Evolutionary conservation across 2,113 vertebrate species (phyloP).

Genomic region (Cheirogaleus medius): DNA sequence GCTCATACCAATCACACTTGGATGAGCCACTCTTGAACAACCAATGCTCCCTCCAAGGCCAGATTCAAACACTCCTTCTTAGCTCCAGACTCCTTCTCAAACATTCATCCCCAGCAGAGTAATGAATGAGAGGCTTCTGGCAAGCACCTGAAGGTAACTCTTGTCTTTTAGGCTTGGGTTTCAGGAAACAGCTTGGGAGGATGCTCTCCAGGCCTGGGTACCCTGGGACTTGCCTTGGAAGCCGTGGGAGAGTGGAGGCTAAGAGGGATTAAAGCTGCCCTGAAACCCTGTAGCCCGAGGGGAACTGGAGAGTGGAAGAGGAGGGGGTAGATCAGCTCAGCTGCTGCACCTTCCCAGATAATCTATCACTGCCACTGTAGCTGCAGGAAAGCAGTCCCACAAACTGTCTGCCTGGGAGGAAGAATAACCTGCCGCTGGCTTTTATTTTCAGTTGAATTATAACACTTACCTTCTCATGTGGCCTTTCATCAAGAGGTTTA

Average conservation of each 20-base stretch:
- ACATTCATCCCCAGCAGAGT: neutral
- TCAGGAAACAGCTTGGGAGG: conserved; percentile 80
- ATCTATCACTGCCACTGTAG: conserved; percentile 83
- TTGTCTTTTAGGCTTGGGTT: conserved; percentile 73
- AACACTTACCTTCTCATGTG: conserved; percentile 86
- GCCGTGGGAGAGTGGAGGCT: conserved; percentile 63
- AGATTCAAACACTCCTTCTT: neutral
- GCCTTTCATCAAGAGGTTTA: conserved; percentile 84
- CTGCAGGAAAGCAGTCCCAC: conserved; percentile 76
- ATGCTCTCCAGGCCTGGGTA: conserved; percentile 61
- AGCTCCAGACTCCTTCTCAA: neutral
- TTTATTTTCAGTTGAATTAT: conserved; percentile 85
- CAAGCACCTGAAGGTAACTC: conserved; percentile 70
- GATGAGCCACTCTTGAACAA: neutral
- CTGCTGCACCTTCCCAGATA: conserved; percentile 75
- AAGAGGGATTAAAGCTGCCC: conserved; percentile 69
- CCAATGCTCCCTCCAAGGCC: neutral
- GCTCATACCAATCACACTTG: neutral
- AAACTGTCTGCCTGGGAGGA: conserved; percentile 79
- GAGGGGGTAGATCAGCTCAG: conserved; percentile 33
- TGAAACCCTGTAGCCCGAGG: conserved; percentile 72
- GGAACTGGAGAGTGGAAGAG: neutral
- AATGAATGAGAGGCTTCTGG: conserved; percentile 59
- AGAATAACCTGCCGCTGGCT: conserved; percentile 78
- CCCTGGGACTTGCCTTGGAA: conserved; percentile 61